These are phyloP conservation scores for Pogonophryne albipinna DNA, from an alignment of 2,797 vertebrate species.

Conservation along the genomic window DNA sequence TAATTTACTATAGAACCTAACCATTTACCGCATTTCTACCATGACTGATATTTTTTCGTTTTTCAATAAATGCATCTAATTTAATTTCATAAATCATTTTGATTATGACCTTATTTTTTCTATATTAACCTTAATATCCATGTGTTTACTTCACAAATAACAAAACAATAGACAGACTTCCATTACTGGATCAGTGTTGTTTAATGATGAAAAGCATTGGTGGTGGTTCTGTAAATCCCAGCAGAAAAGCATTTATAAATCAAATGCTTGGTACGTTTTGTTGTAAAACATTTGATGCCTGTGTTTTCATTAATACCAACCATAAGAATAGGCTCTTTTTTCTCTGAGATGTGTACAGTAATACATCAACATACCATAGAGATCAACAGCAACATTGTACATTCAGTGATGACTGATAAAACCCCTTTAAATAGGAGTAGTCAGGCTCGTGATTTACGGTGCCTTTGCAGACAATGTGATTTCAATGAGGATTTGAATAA, in stretches of 20 bases:
- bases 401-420: constrained; percentile 68
- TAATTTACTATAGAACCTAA: neutral
- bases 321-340: constrained; percentile 54
- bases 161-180: constrained; percentile 13
- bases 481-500: constrained; percentile 47
- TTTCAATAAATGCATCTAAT: neutral
- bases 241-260: constrained; percentile 34
- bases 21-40: neutral
- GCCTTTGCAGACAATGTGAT: constrained; percentile 66
- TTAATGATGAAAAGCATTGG: constrained; percentile 48
- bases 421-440: constrained; percentile 40
- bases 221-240: constrained; percentile 37
- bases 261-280: constrained; percentile 3
- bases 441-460: constrained; percentile 52
- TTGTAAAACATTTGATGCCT: constrained; percentile 29
- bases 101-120: neutral
- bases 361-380: constrained; percentile 44
- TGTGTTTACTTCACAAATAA: neutral
- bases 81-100: neutral
- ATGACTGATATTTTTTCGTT: neutral
- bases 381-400: constrained; percentile 59
- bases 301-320: constrained; percentile 55
- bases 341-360: constrained; percentile 50
- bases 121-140: no score
- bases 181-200: constrained; percentile 22